These are phyloP conservation scores for Rhamnusium bicolor DNA, from an alignment of 2,888 invertebrate genomes.

Conservation along the genomic window DNA sequence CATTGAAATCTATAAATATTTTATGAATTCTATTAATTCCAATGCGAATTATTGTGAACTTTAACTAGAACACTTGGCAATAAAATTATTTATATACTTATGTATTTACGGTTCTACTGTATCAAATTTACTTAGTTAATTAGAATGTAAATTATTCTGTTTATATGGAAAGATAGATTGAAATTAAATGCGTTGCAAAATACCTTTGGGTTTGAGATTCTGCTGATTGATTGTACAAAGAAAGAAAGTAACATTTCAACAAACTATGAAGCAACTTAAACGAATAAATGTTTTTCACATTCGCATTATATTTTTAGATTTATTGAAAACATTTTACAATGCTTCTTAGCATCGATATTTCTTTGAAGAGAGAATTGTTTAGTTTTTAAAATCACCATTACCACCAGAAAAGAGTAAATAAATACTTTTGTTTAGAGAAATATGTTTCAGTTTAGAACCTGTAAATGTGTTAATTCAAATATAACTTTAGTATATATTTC, in stretches of 20 bases:
- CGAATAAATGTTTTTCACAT: neutral
- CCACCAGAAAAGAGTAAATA: too few relatives aligned
- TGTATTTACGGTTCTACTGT: neutral
- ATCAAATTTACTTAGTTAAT: neutral
- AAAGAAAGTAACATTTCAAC: neutral
- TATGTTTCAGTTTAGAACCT: too few relatives aligned
- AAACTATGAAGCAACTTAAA: neutral
- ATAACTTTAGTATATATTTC: too few relatives aligned
- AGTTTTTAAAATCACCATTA: too few relatives aligned
- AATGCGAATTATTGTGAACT: neutral
- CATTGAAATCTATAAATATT: slow-evolving; percentile 25
- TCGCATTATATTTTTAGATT: neutral
- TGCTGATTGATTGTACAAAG: neutral
- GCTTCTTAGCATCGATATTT: too few relatives aligned
- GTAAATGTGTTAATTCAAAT: too few relatives aligned
- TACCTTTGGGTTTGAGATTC: neutral
- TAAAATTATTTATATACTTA: slow-evolving; percentile 6
- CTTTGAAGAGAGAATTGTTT: too few relatives aligned
- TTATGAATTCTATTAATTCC: neutral
- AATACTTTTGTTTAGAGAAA: too few relatives aligned
- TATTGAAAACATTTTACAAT: too few relatives aligned
- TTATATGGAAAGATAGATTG: neutral
- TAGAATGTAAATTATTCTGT: neutral
- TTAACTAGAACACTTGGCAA: slow-evolving; percentile 9
- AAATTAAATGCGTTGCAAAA: neutral